Percentiles rank a stretch among this genome's conserved stretches.
Conservation (phyloP, 37 sponge, comb jelly and placozoan genomes). For the Dysidea cf. avara region DNA sequence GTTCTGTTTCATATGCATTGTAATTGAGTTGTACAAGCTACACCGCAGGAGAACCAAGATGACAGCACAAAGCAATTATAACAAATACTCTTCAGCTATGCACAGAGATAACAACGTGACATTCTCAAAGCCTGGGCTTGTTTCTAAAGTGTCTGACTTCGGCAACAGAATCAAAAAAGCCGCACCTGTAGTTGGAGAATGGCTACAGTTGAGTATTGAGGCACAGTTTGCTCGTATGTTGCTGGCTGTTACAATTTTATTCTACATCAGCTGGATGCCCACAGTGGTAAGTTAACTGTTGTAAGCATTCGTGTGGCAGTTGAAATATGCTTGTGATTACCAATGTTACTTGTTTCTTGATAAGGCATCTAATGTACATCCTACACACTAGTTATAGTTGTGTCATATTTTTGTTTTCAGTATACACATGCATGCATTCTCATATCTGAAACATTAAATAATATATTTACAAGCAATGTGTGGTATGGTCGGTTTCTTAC, state of each 20-base stretch:
- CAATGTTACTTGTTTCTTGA: too few relatives aligned
- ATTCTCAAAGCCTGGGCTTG: conserved; percentile 47
- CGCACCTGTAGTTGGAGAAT: conserved; percentile 56
- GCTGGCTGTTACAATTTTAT: conserved; percentile 51
- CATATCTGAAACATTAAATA: too few relatives aligned
- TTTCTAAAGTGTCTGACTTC: conserved; percentile 42
- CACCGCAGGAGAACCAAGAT: conserved; percentile 44
- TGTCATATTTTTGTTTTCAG: too few relatives aligned
- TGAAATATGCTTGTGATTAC: not conserved
- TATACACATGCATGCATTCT: too few relatives aligned
- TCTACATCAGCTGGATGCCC: conserved; percentile 76
- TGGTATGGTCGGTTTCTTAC: too few relatives aligned
- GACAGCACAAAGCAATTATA: conserved; percentile 36
- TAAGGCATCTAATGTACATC: too few relatives aligned
- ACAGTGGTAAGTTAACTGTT: conserved; percentile 71
- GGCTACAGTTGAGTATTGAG: conserved; percentile 71
- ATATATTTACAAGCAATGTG: too few relatives aligned
- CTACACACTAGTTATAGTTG: too few relatives aligned
- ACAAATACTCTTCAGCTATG: conserved; percentile 3
- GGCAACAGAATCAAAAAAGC: conserved; percentile 54
- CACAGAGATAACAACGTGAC: conserved; percentile 16
- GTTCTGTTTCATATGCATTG: conserved; percentile 45
- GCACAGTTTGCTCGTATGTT: conserved; percentile 82
- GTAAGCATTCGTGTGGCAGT: not conserved
- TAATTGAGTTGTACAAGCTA: conserved; percentile 19